A percentile compares a stretch with the other conserved stretches of the same genome.
These are phyloP conservation scores for Galeruca laticollis DNA, from an alignment of 2,888 invertebrate species.

Conservation along the genomic window DNA sequence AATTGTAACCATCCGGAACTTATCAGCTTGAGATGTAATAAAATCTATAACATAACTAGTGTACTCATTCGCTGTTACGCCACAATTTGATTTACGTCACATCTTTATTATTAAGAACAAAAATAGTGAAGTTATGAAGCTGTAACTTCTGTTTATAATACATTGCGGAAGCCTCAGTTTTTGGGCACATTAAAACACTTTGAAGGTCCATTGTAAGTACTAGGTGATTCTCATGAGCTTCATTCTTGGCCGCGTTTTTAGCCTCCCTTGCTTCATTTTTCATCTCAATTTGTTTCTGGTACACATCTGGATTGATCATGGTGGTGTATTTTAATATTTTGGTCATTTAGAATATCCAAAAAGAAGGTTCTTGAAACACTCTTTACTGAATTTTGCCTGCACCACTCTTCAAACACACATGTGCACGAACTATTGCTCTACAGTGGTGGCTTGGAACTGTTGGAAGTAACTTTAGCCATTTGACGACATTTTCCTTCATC, in stretches of 20 bases:
- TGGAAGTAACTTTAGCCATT: too few species aligned
- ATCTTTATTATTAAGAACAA: too few species aligned
- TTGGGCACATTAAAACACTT: conserved; percentile 14
- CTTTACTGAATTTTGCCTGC: conserved; percentile 11
- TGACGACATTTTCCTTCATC: neutral
- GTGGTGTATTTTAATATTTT: conserved; percentile 18
- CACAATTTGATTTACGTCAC: conserved; percentile 4
- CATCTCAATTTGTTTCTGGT: too few species aligned
- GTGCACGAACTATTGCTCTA: conserved; percentile 14
- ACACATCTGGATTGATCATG: conserved; percentile 1
- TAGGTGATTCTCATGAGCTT: conserved; percentile 15
- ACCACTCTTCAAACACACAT: conserved; percentile 12
- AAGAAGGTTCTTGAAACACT: conserved; percentile 16
- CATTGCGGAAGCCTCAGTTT: conserved; percentile 12
- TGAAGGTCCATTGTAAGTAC: conserved; percentile 16
- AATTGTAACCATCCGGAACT: conserved; percentile 1
- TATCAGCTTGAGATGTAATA: conserved; percentile 15
- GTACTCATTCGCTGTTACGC: neutral
- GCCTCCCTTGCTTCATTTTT: conserved; percentile 7
- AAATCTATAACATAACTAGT: conserved; percentile 1
- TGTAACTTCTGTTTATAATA: conserved; percentile 16
- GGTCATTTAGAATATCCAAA: conserved; percentile 8
- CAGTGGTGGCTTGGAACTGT: too few species aligned
- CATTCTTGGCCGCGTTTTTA: conserved; percentile 12
- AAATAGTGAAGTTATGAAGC: conserved; percentile 17